Percentiles rank a stretch among this genome's conserved stretches.
phyloP scores from a whole-genome alignment of 2,888 invertebrate genomes.

The Tipula lateralis region DNA sequence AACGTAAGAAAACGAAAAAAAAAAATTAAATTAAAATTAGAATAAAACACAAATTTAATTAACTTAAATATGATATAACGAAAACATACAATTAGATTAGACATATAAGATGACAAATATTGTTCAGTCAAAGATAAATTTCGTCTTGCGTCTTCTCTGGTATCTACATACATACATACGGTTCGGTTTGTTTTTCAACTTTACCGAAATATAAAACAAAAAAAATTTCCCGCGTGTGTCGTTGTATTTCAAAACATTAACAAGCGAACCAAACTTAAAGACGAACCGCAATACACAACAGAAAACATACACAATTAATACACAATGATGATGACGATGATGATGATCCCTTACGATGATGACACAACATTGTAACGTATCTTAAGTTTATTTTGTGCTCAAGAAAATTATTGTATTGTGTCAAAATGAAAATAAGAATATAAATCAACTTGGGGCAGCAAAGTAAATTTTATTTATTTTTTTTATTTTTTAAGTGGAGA shows the following conservation, averaged over 20 bases:
- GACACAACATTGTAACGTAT: slow-evolving; percentile 5
- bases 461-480: neutral
- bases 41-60: slow-evolving; percentile 24
- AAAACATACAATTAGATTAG: neutral
- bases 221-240: neutral
- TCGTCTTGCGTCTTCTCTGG: neutral
- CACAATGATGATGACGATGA: neutral
- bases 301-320: neutral
- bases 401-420: slow-evolving; percentile 19
- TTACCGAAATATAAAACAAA: slow-evolving; percentile 8
- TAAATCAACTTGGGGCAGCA: neutral
- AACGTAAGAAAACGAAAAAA: neutral
- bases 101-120: neutral
- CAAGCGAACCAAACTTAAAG: neutral
- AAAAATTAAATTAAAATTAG: slow-evolving; percentile 9
- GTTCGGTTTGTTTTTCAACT: neutral
- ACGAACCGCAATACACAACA: neutral
- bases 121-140: slow-evolving; percentile 19
- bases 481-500: too few relatives aligned
- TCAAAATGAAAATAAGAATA: neutral
- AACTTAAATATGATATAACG: slow-evolving; percentile 19
- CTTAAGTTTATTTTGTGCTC: neutral
- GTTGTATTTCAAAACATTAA: neutral
- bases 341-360: neutral
- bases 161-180: too few relatives aligned